phyloP scores from a whole-genome alignment of 2,888 invertebrate species.

The Dynastes grantii region DNA sequence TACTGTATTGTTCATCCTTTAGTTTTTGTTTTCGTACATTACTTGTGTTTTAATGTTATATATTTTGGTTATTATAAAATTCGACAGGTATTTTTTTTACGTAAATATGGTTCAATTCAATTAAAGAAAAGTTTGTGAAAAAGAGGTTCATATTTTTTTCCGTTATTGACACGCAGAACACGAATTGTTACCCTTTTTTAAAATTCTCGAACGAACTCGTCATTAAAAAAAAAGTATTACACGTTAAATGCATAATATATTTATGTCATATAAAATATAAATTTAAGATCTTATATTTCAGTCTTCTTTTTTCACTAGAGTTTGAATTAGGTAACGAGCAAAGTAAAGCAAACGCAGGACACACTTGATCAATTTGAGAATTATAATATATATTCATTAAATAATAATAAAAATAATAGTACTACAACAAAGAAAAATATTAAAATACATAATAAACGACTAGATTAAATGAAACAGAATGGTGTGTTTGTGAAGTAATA shows the following conservation, averaged over 20 bases:
- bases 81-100: neutral
- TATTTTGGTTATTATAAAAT: neutral
- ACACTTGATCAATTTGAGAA: conserved; percentile 9
- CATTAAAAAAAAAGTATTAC: conserved; percentile 37
- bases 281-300: conserved; percentile 57
- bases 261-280: conserved; percentile 48
- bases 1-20: neutral
- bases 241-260: conserved; percentile 47
- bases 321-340: conserved; percentile 48
- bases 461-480: conserved; percentile 20
- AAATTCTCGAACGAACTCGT: neutral
- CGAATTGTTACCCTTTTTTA: neutral
- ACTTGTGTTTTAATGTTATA: neutral
- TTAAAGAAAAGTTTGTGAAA: conserved; percentile 13
- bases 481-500: no score
- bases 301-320: conserved; percentile 55
- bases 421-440: conserved; percentile 1
- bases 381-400: neutral
- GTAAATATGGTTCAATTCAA: neutral
- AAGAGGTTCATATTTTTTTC: conserved; percentile 4
- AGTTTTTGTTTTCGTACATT: conserved; percentile 8
- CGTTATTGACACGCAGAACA: neutral
- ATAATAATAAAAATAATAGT: conserved; percentile 9
- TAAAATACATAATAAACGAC: conserved; percentile 17
- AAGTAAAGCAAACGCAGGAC: conserved; percentile 29